Conservation (phyloP, 2,113 vertebrate genomes). For the Piprites chloris region DNA sequence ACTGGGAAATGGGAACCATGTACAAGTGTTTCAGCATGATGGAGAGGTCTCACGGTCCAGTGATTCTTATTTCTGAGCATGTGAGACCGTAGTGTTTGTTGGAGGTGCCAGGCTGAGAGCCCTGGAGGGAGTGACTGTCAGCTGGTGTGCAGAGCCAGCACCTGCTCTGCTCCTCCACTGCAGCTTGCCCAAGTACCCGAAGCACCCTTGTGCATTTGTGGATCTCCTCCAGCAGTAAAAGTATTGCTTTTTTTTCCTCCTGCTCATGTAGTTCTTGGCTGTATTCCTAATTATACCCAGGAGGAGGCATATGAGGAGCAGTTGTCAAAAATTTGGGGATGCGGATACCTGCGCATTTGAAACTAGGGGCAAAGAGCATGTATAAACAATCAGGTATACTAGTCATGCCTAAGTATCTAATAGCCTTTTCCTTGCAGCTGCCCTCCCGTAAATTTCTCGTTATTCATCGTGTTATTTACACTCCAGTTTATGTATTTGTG, state of each 20-base stretch:
- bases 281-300: neutral
- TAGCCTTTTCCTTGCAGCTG: neutral
- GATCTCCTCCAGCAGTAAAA: neutral
- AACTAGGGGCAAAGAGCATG: neutral
- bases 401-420: neutral
- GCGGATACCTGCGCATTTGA: neutral
- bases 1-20: neutral
- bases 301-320: neutral
- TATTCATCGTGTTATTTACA: neutral
- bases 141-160: neutral
- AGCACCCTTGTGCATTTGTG: neutral
- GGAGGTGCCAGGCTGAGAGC: neutral
- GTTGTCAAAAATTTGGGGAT: neutral
- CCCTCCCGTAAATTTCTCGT: neutral
- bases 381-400: neutral
- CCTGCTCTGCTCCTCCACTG: neutral
- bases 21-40: fast-evolving
- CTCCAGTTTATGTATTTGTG: neutral
- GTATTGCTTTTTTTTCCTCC: neutral
- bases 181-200: fast-evolving
- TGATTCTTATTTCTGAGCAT: neutral
- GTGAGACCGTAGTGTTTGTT: neutral
- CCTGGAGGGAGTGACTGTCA: neutral
- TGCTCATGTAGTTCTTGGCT: neutral
- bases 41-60: neutral